A percentile compares a stretch with the other conserved stretches of the same genome.
These are phyloP conservation scores for Metridium senile DNA, from an alignment of 92 coral and sea anemone species.

Conservation along the genomic window DNA sequence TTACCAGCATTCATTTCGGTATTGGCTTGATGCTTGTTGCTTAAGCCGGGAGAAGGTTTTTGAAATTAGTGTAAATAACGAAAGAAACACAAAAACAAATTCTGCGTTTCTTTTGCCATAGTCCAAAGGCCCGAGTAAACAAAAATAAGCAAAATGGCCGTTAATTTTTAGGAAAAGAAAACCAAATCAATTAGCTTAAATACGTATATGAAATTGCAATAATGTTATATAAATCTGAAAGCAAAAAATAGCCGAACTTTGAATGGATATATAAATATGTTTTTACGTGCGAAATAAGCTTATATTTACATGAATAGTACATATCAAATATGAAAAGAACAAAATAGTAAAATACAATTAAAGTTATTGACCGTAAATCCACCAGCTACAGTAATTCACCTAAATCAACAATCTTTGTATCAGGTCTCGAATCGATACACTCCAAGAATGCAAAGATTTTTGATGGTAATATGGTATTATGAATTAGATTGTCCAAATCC, in stretches of 20 bases:
- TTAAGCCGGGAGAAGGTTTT: no score
- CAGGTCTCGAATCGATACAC: no score
- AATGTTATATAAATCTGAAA: slow-evolving; percentile 1
- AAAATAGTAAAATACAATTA: slow-evolving; percentile 6
- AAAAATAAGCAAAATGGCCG: not conserved
- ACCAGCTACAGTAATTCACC: not conserved
- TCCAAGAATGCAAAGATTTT: no score
- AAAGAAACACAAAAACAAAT: no score
- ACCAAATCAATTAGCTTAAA: not conserved
- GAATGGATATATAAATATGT: not conserved
- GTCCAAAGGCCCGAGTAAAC: not conserved
- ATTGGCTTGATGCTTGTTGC: no score
- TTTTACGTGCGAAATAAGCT: slow-evolving; percentile 9
- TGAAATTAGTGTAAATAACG: no score
- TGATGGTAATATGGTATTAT: no score
- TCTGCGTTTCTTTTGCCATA: no score
- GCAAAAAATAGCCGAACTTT: not conserved
- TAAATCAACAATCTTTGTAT: not conserved
- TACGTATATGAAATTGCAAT: slow-evolving; percentile 4
- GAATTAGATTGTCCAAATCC: no score
- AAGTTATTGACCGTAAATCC: not conserved
- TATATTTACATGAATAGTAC: slow-evolving; percentile 3
- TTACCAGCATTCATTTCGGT: no score
- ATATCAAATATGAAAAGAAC: slow-evolving; percentile 12
- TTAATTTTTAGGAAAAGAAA: not conserved